phyloP scores from a whole-genome alignment of 2,888 invertebrate species.

The Apocheima hispidaria region DNA sequence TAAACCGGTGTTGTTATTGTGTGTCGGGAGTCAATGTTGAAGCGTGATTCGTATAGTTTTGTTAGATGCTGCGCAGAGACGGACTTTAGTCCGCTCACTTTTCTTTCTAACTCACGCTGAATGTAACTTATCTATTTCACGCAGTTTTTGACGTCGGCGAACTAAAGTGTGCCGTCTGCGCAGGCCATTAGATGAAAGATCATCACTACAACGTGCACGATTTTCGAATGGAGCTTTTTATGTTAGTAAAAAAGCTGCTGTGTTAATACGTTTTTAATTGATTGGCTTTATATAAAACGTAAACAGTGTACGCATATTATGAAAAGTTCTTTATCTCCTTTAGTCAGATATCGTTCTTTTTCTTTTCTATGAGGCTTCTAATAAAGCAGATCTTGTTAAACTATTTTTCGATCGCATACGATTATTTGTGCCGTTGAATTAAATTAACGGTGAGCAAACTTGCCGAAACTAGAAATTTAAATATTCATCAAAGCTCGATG shows the following conservation, averaged over 20 bases:
- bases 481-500: background rate
- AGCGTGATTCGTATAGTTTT: conserved; percentile 16
- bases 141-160: background rate
- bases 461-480: background rate
- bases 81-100: background rate
- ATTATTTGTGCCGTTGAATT: background rate
- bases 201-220: conserved; percentile 28
- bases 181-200: conserved; percentile 32
- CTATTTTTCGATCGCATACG: background rate
- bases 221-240: conserved; percentile 6
- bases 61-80: background rate
- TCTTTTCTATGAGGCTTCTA: background rate
- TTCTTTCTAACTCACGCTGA: background rate
- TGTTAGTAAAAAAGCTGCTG: conserved; percentile 6
- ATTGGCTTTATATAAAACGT: background rate
- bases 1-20: conserved; percentile 31
- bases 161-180: conserved; percentile 2
- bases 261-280: conserved; percentile 8
- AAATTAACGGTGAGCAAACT: background rate
- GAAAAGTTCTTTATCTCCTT: background rate
- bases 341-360: background rate
- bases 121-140: background rate
- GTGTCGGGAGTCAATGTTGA: conserved; percentile 33
- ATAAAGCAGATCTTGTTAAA: background rate
- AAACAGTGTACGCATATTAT: background rate